Evolutionary conservation across 2,113 vertebrate genomes (phyloP).

Genomic region (Oryzias javanicus): DNA sequence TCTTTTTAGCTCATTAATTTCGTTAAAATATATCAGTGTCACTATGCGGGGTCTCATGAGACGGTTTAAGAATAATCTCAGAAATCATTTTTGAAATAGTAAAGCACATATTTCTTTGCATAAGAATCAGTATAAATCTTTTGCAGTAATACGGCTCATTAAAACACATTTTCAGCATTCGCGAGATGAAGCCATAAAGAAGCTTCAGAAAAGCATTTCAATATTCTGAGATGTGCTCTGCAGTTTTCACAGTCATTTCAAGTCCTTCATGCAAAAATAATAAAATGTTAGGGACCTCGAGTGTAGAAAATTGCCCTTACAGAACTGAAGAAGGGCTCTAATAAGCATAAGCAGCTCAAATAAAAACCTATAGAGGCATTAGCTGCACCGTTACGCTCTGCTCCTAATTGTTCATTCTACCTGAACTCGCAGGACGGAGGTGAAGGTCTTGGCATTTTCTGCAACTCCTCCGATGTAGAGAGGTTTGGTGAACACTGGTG

Average conservation of each 20-base stretch:
- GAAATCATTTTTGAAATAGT: conserved; percentile 57
- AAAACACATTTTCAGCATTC: conserved; percentile 41
- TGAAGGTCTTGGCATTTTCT: conserved; percentile 94
- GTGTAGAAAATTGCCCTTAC: conserved; percentile 6
- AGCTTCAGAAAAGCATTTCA: conserved; percentile 34
- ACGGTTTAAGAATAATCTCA: conserved; percentile 47
- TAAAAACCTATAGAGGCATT: not conserved
- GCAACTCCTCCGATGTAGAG: conserved; percentile 93
- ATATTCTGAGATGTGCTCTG: not conserved
- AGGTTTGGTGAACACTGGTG: conserved; percentile 85
- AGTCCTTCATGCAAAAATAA: conserved; percentile 2
- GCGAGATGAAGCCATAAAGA: conserved; percentile 38
- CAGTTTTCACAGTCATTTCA: conserved; percentile 38
- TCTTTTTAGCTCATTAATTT: too few species aligned
- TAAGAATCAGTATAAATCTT: conserved; percentile 31
- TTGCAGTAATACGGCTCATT: conserved; percentile 56
- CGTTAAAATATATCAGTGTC: not conserved
- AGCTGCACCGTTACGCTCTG: too few species aligned
- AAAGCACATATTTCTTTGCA: conserved; percentile 37
- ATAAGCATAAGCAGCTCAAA: conserved; percentile 14
- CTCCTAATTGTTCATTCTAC: conserved; percentile 52
- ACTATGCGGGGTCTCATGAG: conserved; percentile 37
- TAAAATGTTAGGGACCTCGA: not conserved
- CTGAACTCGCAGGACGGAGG: conserved; percentile 91
- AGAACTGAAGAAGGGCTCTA: conserved; percentile 1